Conservation (phyloP, 1,140 invertebrate species). For the Dendrolimus punctatus region DNA sequence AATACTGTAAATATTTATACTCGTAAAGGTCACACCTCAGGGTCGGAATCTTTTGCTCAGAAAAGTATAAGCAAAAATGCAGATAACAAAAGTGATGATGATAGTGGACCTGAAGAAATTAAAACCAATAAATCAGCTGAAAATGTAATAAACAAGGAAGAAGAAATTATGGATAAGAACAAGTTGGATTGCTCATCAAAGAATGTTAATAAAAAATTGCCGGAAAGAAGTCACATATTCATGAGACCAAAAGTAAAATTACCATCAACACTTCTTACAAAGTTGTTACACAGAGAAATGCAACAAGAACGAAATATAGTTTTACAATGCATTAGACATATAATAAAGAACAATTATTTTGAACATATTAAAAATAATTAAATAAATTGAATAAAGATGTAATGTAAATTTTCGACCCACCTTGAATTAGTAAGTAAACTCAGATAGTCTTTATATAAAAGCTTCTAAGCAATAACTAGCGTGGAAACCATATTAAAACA, state of each 20-base stretch:
- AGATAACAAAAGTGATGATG: conserved; percentile 36
- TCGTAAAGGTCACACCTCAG: no score
- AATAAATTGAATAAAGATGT: conserved; percentile 2
- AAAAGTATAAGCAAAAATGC: neutral
- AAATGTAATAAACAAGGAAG: conserved; percentile 5
- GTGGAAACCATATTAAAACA: no score
- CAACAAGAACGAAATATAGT: conserved; percentile 82
- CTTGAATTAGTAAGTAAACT: no score
- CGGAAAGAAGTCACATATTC: conserved; percentile 7
- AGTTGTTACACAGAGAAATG: conserved; percentile 75
- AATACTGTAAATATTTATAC: no score
- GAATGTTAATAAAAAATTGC: conserved; percentile 9
- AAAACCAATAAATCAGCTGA: conserved; percentile 35
- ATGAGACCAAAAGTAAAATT: conserved; percentile 36
- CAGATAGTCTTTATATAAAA: no score
- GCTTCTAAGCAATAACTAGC: no score
- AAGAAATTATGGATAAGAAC: no score
- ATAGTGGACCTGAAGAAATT: conserved; percentile 64
- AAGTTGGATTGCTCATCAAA: no score
- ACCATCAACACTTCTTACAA: conserved; percentile 71
- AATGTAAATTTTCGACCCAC: neutral
- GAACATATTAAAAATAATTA: conserved; percentile 11
- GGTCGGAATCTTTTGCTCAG: no score
- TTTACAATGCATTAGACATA: conserved; percentile 82
- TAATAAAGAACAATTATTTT: conserved; percentile 82